Evolutionary conservation across 2,113 vertebrate species (phyloP).

Genomic region (Acrocephalus kingi): DNA sequence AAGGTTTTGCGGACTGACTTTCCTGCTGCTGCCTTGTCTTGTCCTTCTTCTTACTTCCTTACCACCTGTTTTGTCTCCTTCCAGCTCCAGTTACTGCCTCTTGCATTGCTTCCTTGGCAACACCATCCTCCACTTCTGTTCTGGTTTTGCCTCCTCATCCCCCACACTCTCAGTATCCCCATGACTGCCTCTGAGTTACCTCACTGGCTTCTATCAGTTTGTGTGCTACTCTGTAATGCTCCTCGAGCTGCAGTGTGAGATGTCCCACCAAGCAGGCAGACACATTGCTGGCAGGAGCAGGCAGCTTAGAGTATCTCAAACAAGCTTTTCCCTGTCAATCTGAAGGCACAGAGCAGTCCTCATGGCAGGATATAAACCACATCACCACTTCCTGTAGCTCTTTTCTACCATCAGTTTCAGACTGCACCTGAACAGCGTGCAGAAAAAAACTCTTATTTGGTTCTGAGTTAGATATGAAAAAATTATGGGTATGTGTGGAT

Average conservation of each 20-base stretch:
- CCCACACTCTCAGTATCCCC: neutral
- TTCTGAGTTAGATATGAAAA: neutral
- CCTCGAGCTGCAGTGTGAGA: fast-evolving
- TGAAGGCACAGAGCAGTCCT: neutral
- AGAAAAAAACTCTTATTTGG: neutral
- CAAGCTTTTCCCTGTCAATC: neutral
- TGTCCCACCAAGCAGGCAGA: neutral
- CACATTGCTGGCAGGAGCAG: neutral
- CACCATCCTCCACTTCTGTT: neutral
- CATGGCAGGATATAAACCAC: neutral
- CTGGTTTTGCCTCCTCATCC: neutral
- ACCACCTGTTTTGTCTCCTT: neutral
- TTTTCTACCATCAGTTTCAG: neutral
- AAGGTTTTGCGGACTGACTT: neutral
- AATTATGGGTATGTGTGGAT: neutral
- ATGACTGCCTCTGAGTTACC: neutral
- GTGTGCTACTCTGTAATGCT: neutral
- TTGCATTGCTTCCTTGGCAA: neutral
- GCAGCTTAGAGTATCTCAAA: neutral
- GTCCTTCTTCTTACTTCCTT: neutral
- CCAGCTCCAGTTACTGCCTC: neutral
- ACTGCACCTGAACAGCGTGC: neutral
- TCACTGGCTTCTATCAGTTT: neutral
- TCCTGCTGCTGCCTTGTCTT: neutral
- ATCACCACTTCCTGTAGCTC: neutral